Conservation (phyloP, 1,140 invertebrate species). For the Babylonia areolata region DNA sequence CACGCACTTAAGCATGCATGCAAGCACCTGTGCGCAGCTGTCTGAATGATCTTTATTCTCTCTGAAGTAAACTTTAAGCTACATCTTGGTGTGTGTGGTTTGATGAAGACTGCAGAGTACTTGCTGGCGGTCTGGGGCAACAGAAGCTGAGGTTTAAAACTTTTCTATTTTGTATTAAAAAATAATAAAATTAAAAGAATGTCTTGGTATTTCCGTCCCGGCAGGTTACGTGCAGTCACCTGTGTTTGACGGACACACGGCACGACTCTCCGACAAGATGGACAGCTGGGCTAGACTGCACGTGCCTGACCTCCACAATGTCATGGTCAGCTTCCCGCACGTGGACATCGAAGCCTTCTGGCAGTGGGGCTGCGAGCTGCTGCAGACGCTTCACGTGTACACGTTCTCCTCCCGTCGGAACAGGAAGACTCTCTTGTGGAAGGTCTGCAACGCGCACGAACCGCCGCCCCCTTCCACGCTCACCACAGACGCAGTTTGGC, state of each 20-base stretch:
- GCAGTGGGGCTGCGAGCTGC: background rate
- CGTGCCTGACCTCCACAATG: background rate
- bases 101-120: too few relatives aligned
- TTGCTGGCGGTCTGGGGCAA: too few relatives aligned
- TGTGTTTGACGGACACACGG: background rate
- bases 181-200: too few relatives aligned
- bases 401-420: background rate
- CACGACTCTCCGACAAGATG: background rate
- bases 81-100: too few relatives aligned
- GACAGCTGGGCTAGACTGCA: background rate
- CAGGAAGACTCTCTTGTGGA: background rate
- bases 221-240: constrained; percentile 21
- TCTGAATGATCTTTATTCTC: too few relatives aligned
- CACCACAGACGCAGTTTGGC: background rate
- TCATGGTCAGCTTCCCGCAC: constrained; percentile 22
- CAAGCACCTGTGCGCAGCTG: too few relatives aligned
- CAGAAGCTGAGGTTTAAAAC: background rate
- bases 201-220: too few relatives aligned
- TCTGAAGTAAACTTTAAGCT: too few relatives aligned
- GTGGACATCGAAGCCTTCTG: background rate
- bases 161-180: too few relatives aligned
- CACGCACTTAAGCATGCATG: too few relatives aligned
- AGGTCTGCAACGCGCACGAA: background rate
- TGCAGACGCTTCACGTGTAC: background rate
- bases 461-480: background rate